These are phyloP conservation scores for Drosophila cognata DNA, from an alignment of 2,888 invertebrate genomes.

Conservation along the genomic window DNA sequence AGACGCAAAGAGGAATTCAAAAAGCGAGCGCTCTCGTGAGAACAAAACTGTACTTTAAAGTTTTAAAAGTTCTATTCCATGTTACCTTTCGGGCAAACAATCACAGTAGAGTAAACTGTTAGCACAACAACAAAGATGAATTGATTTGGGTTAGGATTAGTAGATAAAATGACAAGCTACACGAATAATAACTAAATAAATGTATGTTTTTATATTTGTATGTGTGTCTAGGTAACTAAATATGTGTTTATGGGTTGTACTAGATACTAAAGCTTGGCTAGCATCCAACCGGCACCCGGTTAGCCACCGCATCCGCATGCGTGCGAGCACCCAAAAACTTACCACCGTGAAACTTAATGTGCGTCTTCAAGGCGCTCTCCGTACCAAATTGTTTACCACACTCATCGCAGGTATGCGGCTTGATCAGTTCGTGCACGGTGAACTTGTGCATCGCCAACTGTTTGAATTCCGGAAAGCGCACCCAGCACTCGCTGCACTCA, in stretches of 20 bases:
- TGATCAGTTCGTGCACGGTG: constrained; percentile 81
- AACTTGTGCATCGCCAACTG: constrained; percentile 81
- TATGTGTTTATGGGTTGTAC: not conserved
- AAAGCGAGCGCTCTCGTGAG: not conserved
- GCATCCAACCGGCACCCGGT: constrained; percentile 58
- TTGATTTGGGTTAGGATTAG: constrained; percentile 51
- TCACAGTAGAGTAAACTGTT: constrained; percentile 61
- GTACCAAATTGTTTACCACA: constrained; percentile 83
- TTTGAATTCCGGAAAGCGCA: constrained; percentile 81
- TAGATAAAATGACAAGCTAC: constrained; percentile 32
- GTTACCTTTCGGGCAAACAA: constrained; percentile 60
- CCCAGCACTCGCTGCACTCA: constrained; percentile 82
- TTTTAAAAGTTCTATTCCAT: too few relatives aligned
- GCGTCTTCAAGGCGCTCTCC: constrained; percentile 82
- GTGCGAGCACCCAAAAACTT: constrained; percentile 61
- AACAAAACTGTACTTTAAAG: not conserved
- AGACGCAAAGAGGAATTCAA: not conserved
- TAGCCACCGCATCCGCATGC: constrained; percentile 60
- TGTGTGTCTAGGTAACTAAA: not conserved
- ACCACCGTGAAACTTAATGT: constrained; percentile 82
- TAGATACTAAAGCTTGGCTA: constrained; percentile 41
- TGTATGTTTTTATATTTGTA: not conserved
- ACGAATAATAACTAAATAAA: constrained; percentile 7
- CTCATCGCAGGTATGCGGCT: constrained; percentile 78
- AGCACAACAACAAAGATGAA: constrained; percentile 47